A percentile compares a stretch with the other conserved stretches of the same genome.
Conservation (phyloP, 2,888 invertebrate species). For the Eupithecia dodoneata region DNA sequence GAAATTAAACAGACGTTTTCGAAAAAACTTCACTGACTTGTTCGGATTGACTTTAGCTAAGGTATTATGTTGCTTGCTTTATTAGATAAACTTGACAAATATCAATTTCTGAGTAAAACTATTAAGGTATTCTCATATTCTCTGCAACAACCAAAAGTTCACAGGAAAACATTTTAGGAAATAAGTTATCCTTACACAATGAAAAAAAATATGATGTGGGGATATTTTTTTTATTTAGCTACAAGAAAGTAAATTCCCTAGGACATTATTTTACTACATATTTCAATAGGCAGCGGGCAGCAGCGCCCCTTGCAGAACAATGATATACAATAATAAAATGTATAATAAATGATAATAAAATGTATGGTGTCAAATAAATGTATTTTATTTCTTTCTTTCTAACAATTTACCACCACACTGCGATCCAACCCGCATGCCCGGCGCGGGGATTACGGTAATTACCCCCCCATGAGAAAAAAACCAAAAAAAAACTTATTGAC, state of each 20-base stretch:
- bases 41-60: background rate
- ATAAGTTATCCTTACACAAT: background rate
- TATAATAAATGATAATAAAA: too few species aligned
- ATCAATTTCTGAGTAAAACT: background rate
- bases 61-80: background rate
- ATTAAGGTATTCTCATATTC: background rate
- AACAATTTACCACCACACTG: too few species aligned
- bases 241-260: background rate
- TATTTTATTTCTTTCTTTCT: too few species aligned
- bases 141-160: background rate
- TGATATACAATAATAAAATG: too few species aligned
- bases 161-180: background rate
- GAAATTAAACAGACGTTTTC: constrained; percentile 1
- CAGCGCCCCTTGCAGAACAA: too few species aligned
- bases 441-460: too few species aligned
- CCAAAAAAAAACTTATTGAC: too few species aligned
- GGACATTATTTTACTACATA: background rate
- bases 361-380: too few species aligned
- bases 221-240: background rate
- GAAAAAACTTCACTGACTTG: background rate
- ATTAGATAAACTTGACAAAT: background rate
- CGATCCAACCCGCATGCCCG: too few species aligned
- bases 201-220: background rate
- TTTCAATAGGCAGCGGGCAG: too few species aligned
- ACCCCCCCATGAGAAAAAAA: too few species aligned